Base-by-base conservation (phyloP, 2,888 invertebrate species). In the Pammene aurita region DNA sequence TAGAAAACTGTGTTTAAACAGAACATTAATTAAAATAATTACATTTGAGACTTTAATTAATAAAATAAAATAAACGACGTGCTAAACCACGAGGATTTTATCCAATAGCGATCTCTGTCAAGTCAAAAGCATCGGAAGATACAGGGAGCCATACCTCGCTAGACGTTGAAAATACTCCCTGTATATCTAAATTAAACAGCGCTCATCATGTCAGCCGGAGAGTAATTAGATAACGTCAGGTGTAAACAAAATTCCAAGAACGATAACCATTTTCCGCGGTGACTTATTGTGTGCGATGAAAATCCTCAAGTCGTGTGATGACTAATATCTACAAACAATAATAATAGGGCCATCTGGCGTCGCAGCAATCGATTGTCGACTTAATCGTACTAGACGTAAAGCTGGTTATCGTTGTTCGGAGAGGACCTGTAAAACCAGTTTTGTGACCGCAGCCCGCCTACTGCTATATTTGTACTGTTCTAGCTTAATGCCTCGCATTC, bases 391-490 rank as follows among this genome's bases (percentile, higher is more conserved):
- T 14, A 54, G 65, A 26, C 38, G 75, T 80, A 83, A 75, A 80
- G 80, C 75, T 73, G 67, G 54, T 80, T 82, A 78, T 85, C 71
- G 72, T 71, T 65, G 66, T 54, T 71, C 52, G 54, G 72, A 68
- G 74, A 75, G 72, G 74, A 78, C 77, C 70, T 73, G 77, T 76
- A 76, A 75, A 86, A 89, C 90, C 85, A 84, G 89, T 90, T 88
- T 85, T 76, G 81, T 84, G 84, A 84, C 86, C 87, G 80, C 86
- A 83, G 80, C 78, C 80, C 80, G 79, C 84, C 80, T 81, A 79
- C 80, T 72, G 46, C 35, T 77, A 63, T 66, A 6, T 73, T 71
- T 72, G 71, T 75, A 72, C 79, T 79, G 68, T 75, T 84, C 76
- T 72, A 50, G 70, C 64, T 42, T 69, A 70, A 58, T 67, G 48